Evolutionary conservation across 2,888 invertebrate species (phyloP), one percentile per base, ranked within the genome.

Genomic region (Brachylomia viminalis): DNA sequence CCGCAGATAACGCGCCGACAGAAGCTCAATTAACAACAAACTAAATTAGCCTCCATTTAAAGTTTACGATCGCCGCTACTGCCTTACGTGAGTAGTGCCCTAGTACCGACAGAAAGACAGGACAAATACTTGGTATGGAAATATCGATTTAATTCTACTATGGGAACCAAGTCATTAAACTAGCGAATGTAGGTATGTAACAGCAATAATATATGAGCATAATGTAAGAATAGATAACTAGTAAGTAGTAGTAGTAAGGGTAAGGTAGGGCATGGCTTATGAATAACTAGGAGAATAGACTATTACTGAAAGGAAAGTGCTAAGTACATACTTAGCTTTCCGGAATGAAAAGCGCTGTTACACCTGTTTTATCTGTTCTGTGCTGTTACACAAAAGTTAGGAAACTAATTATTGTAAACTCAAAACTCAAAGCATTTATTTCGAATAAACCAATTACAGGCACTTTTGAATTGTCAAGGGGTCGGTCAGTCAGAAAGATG

Each of bases 41-140:
- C 95, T 95, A 94, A 96, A 96, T 96, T 96, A 96, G 95, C 92
- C 92, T 90, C 95, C 96, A 95, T 96, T 96, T 96, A 96, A 95
- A 95, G 89, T 96, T 96, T 96, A 96, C 95, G 96, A 95, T 92
- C 93, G 87, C 93, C 91, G 96, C 96, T 96, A 96, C 96, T 88
- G 96, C 94, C 96, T 96, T 96, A 96, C 96, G 95, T 95, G 93
- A 84, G 80, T 77, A 80, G 93, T 94, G 93, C 90, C 72, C 94
- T 76, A 77, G 93, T 94, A 94, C 90, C 74, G 94, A 92, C 91
- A 93, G 93, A n/a, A 23, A 45, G 15, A 64, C 80, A 78, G 74
- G 81, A 66, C 69, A 76, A 27, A 67, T 54, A 72, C 42, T 54
- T 59, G 11, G 23, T 42, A 17, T 49, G 27, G 1, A 20, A 52